Evolutionary conservation across 2,888 invertebrate genomes (phyloP).

Genomic region (Tenthredo notha): DNA sequence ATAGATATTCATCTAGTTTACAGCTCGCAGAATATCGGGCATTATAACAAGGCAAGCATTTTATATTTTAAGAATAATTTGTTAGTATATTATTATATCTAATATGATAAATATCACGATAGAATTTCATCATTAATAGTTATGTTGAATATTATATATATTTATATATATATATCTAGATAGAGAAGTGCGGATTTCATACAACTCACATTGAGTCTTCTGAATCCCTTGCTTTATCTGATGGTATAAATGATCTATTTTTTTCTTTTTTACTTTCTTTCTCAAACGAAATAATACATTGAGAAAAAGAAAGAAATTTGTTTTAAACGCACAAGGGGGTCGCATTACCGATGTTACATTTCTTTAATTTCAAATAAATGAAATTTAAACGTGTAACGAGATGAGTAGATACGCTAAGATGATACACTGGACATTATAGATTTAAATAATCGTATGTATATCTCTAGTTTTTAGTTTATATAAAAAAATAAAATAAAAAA

Average conservation of each 20-base stretch:
- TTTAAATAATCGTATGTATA: not conserved
- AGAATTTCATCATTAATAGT: conserved; percentile 48
- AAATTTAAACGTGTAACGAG: not conserved
- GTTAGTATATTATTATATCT: not conserved
- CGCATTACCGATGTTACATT: not conserved
- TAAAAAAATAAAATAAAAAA: not conserved
- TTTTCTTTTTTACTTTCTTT: not conserved
- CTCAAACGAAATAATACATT: not conserved
- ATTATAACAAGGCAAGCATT: conserved; percentile 64
- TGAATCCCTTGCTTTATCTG: conserved; percentile 21
- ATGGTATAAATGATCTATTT: not conserved
- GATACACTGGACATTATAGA: not conserved
- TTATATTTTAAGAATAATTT: conserved; percentile 32
- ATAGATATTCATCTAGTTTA: conserved; percentile 43
- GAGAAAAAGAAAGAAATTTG: not conserved
- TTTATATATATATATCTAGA: conserved; percentile 24
- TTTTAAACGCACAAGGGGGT: not conserved
- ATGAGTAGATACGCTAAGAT: not conserved
- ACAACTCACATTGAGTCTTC: conserved; percentile 70
- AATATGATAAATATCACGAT: not conserved
- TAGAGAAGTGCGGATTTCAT: conserved; percentile 54
- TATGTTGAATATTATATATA: conserved; percentile 36
- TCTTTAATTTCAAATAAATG: not conserved
- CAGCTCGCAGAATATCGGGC: conserved; percentile 64
- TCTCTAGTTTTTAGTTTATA: not conserved